Base-by-base conservation (phyloP, 2,113 vertebrate genomes). In the Pachyramphus minor region DNA sequence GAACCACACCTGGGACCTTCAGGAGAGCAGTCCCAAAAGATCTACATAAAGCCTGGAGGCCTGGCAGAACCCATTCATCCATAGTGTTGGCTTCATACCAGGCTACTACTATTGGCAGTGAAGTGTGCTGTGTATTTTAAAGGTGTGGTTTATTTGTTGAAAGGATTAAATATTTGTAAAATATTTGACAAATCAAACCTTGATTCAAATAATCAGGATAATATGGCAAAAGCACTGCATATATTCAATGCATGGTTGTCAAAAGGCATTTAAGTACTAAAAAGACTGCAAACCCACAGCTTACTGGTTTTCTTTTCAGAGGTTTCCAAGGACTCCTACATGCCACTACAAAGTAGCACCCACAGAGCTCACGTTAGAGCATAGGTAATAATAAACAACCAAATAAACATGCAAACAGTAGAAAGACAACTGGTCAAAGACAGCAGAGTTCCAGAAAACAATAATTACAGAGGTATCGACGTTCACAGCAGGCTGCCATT, bases 151-250 rank as follows among this genome's bases (percentile, higher is more conserved):
- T 77, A 77, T 74, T 86, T 87, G 68, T 62, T 86, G 68, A 95
- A 90, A 92, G 19, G 47, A 81, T 86, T 71, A 87, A 93, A 92
- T 15, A 60, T 68, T 78, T 78, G 24, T 63, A 68, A 95, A 92
- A 81, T 84, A 62, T 44, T 39, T 84, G 64, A 84, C 27, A 91
- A 87, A 89, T 74, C 35, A 81, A 67, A 75, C 33, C 27, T 81
- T 53, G 44, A 86, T 90, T 74, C 80, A 86, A 84, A 88, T 68
- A 84, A 64, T 77, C 33, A 89, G 60, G 31, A 25, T 47, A 92
- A 74, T 27, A 81, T 37, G 44, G 52, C 41, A 84, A 84, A 74
- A 82, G 9, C 25, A 64, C 77, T 60, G 66, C 49, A 58, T 56
- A 33, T 76, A 76, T 84, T 92, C 87, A 90, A 28, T 25, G n/a